Evolutionary conservation across 2,797 vertebrate genomes (phyloP), one percentile per base, ranked within the genome.

Genomic region (Acanthopagrus latus): DNA sequence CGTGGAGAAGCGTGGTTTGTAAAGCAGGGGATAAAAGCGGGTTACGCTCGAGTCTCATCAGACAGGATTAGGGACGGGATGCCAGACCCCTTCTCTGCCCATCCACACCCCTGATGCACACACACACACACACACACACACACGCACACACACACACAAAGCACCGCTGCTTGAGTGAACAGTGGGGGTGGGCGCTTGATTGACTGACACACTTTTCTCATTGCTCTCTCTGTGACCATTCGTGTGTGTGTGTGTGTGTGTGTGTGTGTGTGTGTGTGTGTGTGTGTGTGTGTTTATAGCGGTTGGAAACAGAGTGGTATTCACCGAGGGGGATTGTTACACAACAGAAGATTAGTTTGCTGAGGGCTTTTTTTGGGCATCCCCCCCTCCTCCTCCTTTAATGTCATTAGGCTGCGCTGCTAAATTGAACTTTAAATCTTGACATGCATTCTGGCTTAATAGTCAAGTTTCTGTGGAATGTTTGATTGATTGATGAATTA

Each of bases 51-150:
- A 86, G 89, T 85, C 90, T 93, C 85, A 93, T 91, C 93, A 94
- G 92, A 93, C 92, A 89, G 90, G 93, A 94, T 94, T 93, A 94
- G 82, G 74, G 81, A 80, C 50, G 66, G 64, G 71, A 90, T 88
- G 71, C 83, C 89, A 88, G 90, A 92, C 92, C 92, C 88, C 88
- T 85, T 78, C 87, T 59, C 79, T 78, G 71, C 48, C 74, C 75
- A 64, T 81, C 57, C 57, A 81, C 71, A 80, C 8, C 47, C 74
- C 76, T 71, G 70, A 85, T 66, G 65, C 60, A 85, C 63, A 38
- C 70, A 82, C 66, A 64, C 62, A 71, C 74, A 71, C 67, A 51
- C 50, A 74, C 62, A 70, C 70, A 23, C 29, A 27, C 62, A 70
- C 70, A 23, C 29, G 27, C 14, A 18, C 29, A 38, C 48, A 60